phyloP scores from a whole-genome alignment of 2,797 vertebrate genomes.

The Pempheris klunzingeri region DNA sequence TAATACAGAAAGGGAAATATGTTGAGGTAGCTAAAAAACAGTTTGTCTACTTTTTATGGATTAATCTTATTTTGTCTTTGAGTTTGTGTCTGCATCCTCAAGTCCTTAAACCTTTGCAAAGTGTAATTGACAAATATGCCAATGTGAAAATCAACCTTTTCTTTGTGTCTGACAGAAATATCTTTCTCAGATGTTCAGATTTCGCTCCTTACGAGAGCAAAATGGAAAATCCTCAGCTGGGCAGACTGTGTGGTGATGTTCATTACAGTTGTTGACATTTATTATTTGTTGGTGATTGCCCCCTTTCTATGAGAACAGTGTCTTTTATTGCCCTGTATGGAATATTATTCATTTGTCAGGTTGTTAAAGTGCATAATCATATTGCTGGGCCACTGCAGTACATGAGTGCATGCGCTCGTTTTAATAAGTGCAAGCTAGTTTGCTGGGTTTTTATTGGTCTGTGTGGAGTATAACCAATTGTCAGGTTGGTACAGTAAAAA shows the following conservation, averaged over 20 bases:
- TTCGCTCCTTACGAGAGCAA: not conserved
- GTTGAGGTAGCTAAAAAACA: too few relatives aligned
- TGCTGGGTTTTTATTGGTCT: constrained; percentile 59
- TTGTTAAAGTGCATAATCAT: constrained; percentile 57
- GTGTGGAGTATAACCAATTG: constrained; percentile 52
- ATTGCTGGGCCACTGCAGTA: constrained; percentile 30
- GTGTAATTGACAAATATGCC: not conserved
- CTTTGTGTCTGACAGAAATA: not conserved
- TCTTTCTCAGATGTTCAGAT: constrained; percentile 6
- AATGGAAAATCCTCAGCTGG: constrained; percentile 24
- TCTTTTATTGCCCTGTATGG: constrained; percentile 59
- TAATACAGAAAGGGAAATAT: not conserved
- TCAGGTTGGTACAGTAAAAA: constrained; percentile 53
- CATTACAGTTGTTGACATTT: constrained; percentile 64
- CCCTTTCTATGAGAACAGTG: constrained; percentile 16
- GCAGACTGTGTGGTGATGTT: constrained; percentile 47
- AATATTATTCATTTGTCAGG: constrained; percentile 64
- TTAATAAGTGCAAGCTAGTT: constrained; percentile 64
- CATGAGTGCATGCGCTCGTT: constrained; percentile 13
- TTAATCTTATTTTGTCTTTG: not conserved
- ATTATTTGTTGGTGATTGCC: constrained; percentile 58
- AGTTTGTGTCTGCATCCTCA: not conserved
- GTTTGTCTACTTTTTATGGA: not conserved
- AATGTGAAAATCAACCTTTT: not conserved
- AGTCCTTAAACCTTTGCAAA: not conserved